Percentiles rank a stretch among this genome's conserved stretches.
phyloP scores from a whole-genome alignment of 1,140 invertebrate genomes.

The Pinna nobilis region DNA sequence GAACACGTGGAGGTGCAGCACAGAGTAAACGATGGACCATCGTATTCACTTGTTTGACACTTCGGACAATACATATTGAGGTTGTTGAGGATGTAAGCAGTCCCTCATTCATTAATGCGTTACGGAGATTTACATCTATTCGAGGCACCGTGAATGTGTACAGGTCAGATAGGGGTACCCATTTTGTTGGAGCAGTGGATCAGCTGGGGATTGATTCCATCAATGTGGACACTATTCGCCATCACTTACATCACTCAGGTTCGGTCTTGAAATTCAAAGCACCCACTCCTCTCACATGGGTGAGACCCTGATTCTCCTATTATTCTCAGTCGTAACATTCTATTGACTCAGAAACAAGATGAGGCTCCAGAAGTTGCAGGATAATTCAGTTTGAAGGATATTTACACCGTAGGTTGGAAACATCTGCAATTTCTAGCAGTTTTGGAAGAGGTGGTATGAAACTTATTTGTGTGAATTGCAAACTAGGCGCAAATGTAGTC shows the following conservation, averaged over 20 bases:
- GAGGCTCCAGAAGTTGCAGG: no score
- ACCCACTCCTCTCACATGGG: background rate
- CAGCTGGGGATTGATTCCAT: background rate
- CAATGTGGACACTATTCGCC: background rate
- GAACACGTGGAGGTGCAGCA: slow-evolving; percentile 7
- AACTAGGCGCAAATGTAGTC: background rate
- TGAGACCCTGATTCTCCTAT: no score
- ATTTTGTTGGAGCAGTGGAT: slow-evolving; percentile 38
- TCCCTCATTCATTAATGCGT: slow-evolving; percentile 43
- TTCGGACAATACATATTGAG: slow-evolving; percentile 38
- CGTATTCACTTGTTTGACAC: slow-evolving; percentile 16
- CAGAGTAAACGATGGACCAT: slow-evolving; percentile 11
- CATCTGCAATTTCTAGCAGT: no score
- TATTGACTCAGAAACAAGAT: no score
- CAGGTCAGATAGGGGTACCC: slow-evolving; percentile 40
- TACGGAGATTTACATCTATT: slow-evolving; percentile 35
- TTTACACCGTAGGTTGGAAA: no score
- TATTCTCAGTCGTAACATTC: no score
- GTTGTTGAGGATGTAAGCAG: slow-evolving; percentile 25
- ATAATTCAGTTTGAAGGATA: no score
- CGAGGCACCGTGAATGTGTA: slow-evolving; percentile 36
- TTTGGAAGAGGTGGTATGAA: no score
- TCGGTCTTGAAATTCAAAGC: background rate
- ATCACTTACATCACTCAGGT: background rate
- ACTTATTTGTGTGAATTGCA: background rate